Evolutionary conservation across 2,888 invertebrate species (phyloP).

Genomic region (Xestoiulus laeticollis): DNA sequence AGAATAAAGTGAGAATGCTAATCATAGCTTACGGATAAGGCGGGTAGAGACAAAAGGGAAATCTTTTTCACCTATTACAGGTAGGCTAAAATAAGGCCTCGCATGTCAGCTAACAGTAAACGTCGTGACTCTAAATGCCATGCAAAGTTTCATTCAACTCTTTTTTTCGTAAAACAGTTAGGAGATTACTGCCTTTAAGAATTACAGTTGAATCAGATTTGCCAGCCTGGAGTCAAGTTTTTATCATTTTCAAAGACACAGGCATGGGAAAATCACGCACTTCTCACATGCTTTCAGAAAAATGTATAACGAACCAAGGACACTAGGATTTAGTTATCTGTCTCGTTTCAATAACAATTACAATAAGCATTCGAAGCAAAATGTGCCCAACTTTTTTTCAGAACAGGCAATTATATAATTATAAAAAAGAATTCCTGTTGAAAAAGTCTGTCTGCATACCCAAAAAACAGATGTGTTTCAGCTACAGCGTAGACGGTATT

Average conservation of each 20-base stretch:
- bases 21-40: conserved; percentile 5
- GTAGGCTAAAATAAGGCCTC: conserved; percentile 28
- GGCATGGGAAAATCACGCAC: conserved; percentile 18
- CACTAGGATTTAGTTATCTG: neutral
- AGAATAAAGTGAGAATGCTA: neutral
- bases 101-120: conserved; percentile 34
- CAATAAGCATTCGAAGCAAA: neutral
- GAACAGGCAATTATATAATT: neutral
- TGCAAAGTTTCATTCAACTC: conserved; percentile 23
- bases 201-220: neutral
- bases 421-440: neutral
- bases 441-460: neutral
- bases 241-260: neutral
- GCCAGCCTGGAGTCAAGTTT: neutral
- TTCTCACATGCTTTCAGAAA: neutral
- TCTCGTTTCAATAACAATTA: neutral
- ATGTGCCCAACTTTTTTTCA: neutral
- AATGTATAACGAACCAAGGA: neutral
- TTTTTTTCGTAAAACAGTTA: conserved; percentile 1
- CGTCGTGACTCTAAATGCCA: neutral
- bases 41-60: conserved; percentile 22
- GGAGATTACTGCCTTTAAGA: neutral
- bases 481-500: neutral
- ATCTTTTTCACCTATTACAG: neutral
- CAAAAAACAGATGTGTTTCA: neutral